Percentiles rank a stretch among this genome's conserved stretches.
phyloP scores from a whole-genome alignment of 1,140 invertebrate species.

The Venturia canescens region DNA sequence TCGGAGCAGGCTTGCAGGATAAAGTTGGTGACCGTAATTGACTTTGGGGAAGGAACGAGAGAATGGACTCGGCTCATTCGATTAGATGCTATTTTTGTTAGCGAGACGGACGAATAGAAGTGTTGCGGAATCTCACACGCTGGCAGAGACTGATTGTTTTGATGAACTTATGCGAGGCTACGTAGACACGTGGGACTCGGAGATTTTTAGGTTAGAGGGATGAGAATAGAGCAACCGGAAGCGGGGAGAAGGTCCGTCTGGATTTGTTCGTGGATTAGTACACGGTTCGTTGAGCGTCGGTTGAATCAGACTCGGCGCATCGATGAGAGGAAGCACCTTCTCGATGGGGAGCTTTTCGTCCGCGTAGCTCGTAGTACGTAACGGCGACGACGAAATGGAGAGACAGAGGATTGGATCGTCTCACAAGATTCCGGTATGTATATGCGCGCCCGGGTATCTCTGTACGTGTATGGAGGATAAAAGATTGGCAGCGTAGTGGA shows the following conservation, averaged over 20 bases:
- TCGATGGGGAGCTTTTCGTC: not conserved
- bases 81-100: not conserved
- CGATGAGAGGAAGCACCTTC: constrained; percentile 20
- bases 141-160: not conserved
- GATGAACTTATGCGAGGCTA: too few relatives aligned
- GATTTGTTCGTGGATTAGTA: constrained; percentile 34
- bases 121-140: not conserved
- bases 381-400: constrained; percentile 4
- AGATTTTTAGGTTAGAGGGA: not conserved
- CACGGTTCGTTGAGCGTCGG: constrained; percentile 25
- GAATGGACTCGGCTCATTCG: too few relatives aligned
- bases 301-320: constrained; percentile 37
- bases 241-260: not conserved
- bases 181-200: not conserved
- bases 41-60: too few relatives aligned
- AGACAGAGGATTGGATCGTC: constrained; percentile 33
- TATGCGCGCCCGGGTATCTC: constrained; percentile 8
- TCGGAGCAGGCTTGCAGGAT: too few relatives aligned
- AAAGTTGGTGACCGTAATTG: too few relatives aligned
- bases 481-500: not conserved
- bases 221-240: not conserved
- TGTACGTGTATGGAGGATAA: not conserved
- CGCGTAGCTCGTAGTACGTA: not conserved
- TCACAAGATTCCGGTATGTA: not conserved
- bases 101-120: not conserved